Evolutionary conservation across 2,888 invertebrate species (phyloP), one percentile per base, ranked within the genome.

Genomic region (Balanococcus diminutus): DNA sequence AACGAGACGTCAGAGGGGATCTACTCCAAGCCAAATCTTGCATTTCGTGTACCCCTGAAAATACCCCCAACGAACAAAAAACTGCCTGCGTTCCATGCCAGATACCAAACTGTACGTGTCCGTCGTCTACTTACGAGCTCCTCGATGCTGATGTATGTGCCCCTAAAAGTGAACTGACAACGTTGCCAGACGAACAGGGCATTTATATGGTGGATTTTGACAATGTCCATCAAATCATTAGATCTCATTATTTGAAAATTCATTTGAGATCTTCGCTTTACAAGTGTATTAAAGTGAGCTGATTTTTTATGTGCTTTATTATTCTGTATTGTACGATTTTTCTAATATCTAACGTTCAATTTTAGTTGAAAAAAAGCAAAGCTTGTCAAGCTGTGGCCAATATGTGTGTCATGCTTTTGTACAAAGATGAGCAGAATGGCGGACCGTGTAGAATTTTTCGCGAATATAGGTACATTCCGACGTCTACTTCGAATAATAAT

Each of bases 371-470:
- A 67, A 91, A 92, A 88, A 88, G 88, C 84, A 92, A 91, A 19
- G 92, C 93, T 11, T 95, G 95, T 88, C 93, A 94, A 89, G 91
- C 92, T 87, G 89, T 95, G 87, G 93, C 93, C 0, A 94, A 94
- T 89, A 91, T 94, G 89, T 95, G 95, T 88, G 91, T 92, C 0
- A 89, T 94, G 86, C 92, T 92, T 8, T 90, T 92, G 86, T 93
- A 91, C 88, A 90, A 90, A 19, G 91, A 92, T 87, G 91, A 91
- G 19, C 90, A 90, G 87, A 90, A 87, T 72, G 88, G 90, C 86
- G 91, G 91, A 5, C 91, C 92, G 0, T 92, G 92, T 87, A 87
- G 87, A 61, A 87, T 89, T 82, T 89, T 90, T 87, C 88, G 88
- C 82, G 89, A 89, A 79, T 87, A 88, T n/a, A 89, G 89, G 85